These are phyloP conservation scores for Leucophenga varia DNA, from an alignment of 1,140 invertebrate genomes.

Conservation along the genomic window DNA sequence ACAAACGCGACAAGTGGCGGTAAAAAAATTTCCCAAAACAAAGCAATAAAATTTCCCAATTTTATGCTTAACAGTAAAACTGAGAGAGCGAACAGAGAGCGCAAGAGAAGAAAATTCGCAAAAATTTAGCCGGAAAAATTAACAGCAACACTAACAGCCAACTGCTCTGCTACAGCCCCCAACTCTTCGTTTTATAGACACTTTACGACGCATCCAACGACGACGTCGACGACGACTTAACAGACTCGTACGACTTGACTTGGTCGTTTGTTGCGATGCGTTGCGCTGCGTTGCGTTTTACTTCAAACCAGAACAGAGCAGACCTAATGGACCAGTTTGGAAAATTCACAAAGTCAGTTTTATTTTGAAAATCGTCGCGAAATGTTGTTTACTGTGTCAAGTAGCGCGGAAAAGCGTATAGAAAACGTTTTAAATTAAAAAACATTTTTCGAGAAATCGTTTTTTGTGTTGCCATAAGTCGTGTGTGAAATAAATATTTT, in stretches of 20 bases:
- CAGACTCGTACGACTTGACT: conserved; percentile 6
- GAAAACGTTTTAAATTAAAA: too few relatives aligned
- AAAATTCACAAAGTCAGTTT: conserved; percentile 51
- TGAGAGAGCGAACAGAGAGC: conserved; percentile 2
- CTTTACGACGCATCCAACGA: conserved; percentile 6
- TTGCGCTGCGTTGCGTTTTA: conserved; percentile 32
- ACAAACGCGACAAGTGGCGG: conserved; percentile 3
- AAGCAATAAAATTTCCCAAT: conserved; percentile 37
- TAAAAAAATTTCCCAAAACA: conserved; percentile 44
- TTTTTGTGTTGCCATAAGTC: too few relatives aligned
- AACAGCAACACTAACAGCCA: too few relatives aligned
- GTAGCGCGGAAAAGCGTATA: too few relatives aligned
- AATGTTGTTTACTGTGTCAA: conserved; percentile 1
- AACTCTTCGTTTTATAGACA: too few relatives aligned
- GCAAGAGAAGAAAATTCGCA: not conserved
- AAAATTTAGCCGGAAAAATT: conserved; percentile 7
- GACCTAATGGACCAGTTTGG: conserved; percentile 47
- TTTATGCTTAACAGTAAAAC: too few relatives aligned
- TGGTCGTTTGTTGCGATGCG: too few relatives aligned
- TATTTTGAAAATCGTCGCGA: conserved; percentile 48
- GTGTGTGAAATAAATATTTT: too few relatives aligned
- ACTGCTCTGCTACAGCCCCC: too few relatives aligned
- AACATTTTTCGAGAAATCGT: too few relatives aligned
- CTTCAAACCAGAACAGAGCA: too few relatives aligned
- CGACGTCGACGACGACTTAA: conserved; percentile 2